Evolutionary conservation across 2,113 vertebrate species (phyloP), one percentile per base, ranked within the genome.

Genomic region (Drymodes brunneopygia): DNA sequence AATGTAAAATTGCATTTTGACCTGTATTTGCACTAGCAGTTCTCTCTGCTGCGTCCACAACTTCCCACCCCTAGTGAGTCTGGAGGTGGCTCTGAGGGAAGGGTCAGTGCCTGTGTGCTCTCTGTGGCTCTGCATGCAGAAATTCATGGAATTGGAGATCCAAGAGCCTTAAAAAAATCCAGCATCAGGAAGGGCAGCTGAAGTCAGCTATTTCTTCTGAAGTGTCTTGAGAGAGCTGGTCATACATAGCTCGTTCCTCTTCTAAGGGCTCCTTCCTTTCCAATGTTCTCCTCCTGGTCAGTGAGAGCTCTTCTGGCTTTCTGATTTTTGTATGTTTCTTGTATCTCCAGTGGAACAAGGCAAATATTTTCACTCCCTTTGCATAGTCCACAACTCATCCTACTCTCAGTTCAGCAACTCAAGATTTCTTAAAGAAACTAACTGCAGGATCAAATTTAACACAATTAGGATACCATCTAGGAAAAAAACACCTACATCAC

Each of bases 1-100:
- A 97, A 94, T 47, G 94, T 95, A 93, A 72, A 94, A 86, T 53
- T 74, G 90, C 85, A 33, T 92, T 90, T 86, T 96, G 95, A 93
- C 85, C 90, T 93, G 3, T 62, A 24, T 80, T 81, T 88, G 85
- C 79, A 75, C 58, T 20, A 40, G 88, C 81, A 81, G 94, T 48
- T 90, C 7, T 45, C 75, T 47, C 81, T 10, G 24, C 81, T 93
- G 91, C 4, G 0, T 33, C 42, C 20, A 5, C 67, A 13, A 27
- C 82, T 69, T 65, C 67, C 69, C 87, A 47, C 58, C 91, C 64
- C 77, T 12, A 5, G 24, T 4, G 7, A 35, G 36, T 11, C 3
- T 35, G 71, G 91, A 82, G 90, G 51, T 57, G 85, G 90, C 71
- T 92, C 85, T 79, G 92, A 57, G 85, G 81, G 88, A 60, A 69